Evolutionary conservation across 2,113 vertebrate genomes (phyloP).

Genomic region (Xiphias gladius): DNA sequence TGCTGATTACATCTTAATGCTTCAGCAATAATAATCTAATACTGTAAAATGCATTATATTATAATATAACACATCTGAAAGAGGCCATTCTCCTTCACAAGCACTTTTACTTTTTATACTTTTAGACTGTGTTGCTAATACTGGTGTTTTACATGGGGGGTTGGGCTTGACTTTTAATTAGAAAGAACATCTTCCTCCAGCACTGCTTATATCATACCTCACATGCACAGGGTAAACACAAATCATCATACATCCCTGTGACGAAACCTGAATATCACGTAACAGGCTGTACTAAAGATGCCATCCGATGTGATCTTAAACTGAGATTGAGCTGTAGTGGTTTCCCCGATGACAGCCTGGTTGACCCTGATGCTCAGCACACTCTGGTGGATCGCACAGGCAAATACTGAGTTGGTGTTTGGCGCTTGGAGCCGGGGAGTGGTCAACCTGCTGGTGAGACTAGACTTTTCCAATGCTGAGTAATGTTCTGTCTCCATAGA

Average conservation of each 20-base stretch:
- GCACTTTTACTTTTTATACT: not conserved
- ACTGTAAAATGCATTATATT: not conserved
- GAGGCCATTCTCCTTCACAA: not conserved
- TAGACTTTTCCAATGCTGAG: conserved; percentile 65
- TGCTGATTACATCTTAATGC: not conserved
- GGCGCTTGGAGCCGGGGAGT: conserved; percentile 46
- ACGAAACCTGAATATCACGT: conserved; percentile 13
- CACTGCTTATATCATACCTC: not conserved
- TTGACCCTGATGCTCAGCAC: conserved; percentile 68
- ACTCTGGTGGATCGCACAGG: conserved; percentile 68
- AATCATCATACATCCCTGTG: not conserved
- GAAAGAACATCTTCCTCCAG: not conserved
- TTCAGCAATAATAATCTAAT: not conserved
- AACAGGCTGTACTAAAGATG: conserved; percentile 1
- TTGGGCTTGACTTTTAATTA: not conserved
- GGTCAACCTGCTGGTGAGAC: conserved; percentile 52
- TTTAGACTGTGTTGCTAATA: not conserved
- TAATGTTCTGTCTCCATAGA: conserved; percentile 45
- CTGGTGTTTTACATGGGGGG: not conserved
- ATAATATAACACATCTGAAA: not conserved
- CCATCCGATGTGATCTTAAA: conserved; percentile 14
- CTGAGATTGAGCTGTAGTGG: conserved; percentile 18
- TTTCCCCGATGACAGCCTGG: conserved; percentile 27
- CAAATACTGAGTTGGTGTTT: conserved; percentile 59
- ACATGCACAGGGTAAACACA: conserved; percentile 14